Evolutionary conservation across 2,113 vertebrate species (phyloP).

Genomic region (Echinops telfairi): DNA sequence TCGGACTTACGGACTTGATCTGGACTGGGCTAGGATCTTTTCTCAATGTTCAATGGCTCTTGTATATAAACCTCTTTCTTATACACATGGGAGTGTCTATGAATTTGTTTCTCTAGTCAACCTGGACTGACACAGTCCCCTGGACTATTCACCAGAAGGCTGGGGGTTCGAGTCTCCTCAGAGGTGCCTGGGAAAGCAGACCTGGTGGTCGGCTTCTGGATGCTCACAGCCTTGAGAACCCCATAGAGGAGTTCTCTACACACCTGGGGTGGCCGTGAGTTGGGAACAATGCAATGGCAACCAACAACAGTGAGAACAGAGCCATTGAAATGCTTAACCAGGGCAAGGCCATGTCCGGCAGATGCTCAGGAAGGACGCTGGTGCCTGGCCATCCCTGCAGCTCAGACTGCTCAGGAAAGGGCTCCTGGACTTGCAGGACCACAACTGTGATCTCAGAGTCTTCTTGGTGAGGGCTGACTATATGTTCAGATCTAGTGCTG

Average conservation of each 20-base stretch:
- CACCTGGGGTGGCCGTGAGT: background rate
- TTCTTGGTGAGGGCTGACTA: background rate
- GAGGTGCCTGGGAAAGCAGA: background rate
- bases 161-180: background rate
- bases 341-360: background rate
- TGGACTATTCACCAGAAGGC: background rate
- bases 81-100: too few species aligned
- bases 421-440: background rate
- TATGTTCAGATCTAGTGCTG: too few species aligned
- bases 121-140: too few species aligned
- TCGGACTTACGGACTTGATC: too few species aligned
- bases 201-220: background rate
- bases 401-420: background rate
- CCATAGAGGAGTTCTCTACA: background rate
- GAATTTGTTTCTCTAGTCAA: too few species aligned
- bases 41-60: too few species aligned
- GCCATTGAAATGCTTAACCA: background rate
- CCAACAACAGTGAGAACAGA: background rate
- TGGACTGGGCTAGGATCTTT: too few species aligned
- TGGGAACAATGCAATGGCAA: background rate
- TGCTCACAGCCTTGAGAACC: background rate
- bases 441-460: background rate
- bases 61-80: too few species aligned
- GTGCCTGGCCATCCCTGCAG: background rate
- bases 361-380: background rate